Evolutionary conservation across 2,113 vertebrate species (phyloP), one percentile per base, ranked within the genome.

Genomic region (Alethe diademata): DNA sequence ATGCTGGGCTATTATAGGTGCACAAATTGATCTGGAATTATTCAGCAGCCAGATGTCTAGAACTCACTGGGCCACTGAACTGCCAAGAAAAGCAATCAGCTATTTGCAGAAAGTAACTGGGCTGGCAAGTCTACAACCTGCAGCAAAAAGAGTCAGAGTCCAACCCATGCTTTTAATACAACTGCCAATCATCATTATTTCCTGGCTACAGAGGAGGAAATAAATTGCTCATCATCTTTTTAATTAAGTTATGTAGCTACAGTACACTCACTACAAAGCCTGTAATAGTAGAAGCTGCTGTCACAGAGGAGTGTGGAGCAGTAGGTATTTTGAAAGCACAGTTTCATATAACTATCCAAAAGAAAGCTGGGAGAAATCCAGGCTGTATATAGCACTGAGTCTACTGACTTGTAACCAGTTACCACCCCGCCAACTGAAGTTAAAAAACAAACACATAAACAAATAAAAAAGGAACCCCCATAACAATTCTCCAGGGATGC

Each of bases 61-160:
- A 76, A 51, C 20, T 38, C 36, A 28, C 64, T 45, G 43, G 38
- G 72, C 54, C 79, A 45, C 45, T 33, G 42, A 62, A 86, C 4
- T 73, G 72, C 83, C 72, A 86, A 86, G 72, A 80, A 78, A 91
- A 94, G 66, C 84, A 78, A 31, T 15, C 58, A 80, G 51, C 36
- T 86, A 6, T 38, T 86, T 95, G 54, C 76, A 86, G 69, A 83
- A 74, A 84, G 72, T 70, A 53, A 73, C 51, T 53, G 64, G 50
- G 31, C 56, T 96, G 83, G 89, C 79, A 95, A 91, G 60, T 35
- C 79, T 78, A 66, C 51, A 96, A 54, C 38, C 67, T 74, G 65
- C 73, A 87, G 61, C 33, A 81, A 72, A 83, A 81, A 10, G 35
- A 79, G 45, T n/a, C 42, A 12, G 56, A 83, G 38, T 66, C 56